These are phyloP conservation scores for Garrulus glandarius DNA, from an alignment of 2,797 vertebrate species.

Conservation along the genomic window DNA sequence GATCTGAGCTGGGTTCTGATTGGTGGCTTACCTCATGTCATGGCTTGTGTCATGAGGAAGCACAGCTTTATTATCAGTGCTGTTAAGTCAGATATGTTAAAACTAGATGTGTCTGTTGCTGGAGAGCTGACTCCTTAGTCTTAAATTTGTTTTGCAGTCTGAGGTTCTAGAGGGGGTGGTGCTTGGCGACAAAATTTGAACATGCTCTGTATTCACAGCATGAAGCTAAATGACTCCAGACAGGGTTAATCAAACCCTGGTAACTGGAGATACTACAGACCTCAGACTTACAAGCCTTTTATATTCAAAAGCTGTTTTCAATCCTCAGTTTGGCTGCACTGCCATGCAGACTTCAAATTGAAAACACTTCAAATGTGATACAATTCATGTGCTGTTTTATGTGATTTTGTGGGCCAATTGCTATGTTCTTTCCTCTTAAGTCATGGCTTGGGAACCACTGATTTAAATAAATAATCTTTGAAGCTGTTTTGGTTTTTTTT, in stretches of 20 bases:
- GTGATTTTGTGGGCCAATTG: not conserved
- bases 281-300: not conserved
- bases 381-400: not conserved
- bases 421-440: not conserved
- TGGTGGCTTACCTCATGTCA: not conserved
- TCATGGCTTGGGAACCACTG: not conserved
- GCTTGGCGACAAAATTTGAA: not conserved
- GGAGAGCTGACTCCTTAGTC: not conserved
- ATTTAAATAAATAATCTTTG: not conserved
- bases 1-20: not conserved
- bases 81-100: not conserved
- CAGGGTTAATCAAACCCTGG: not conserved
- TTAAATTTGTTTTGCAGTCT: not conserved
- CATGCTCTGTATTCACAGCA: not conserved
- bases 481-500: not conserved
- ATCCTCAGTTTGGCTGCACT: not conserved
- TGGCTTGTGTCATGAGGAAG: not conserved
- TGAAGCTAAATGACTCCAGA: not conserved
- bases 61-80: not conserved
- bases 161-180: not conserved
- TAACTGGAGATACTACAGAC: not conserved
- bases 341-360: not conserved
- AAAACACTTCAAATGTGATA: constrained; percentile 9
- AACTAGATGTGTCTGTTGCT: not conserved
- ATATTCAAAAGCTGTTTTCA: constrained; percentile 2